These are phyloP conservation scores for Struthidea cinerea DNA, from an alignment of 2,113 vertebrate genomes.

Conservation along the genomic window DNA sequence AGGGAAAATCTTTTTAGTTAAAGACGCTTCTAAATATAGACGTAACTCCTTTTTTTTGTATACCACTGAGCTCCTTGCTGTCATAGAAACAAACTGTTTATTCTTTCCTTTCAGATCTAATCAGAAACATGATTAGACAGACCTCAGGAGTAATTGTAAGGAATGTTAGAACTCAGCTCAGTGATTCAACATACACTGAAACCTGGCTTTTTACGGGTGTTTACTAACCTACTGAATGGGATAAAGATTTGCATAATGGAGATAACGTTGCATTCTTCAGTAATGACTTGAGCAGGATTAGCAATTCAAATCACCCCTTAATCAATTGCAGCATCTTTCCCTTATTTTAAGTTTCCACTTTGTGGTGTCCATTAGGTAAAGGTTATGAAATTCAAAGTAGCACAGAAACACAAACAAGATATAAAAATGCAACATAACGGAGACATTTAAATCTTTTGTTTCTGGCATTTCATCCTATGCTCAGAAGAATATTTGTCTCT, in stretches of 20 bases:
- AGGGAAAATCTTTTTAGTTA: neutral
- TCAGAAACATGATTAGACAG: neutral
- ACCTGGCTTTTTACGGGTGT: neutral
- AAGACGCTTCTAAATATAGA: conserved; percentile 36
- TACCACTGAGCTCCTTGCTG: conserved; percentile 3
- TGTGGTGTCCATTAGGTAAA: neutral
- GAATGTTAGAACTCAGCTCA: neutral
- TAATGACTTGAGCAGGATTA: neutral
- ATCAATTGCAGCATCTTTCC: neutral
- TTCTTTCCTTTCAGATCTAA: conserved; percentile 13
- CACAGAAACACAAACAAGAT: neutral
- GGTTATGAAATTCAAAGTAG: neutral
- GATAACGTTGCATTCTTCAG: neutral
- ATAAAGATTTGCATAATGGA: neutral
- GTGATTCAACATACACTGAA: neutral
- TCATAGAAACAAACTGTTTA: conserved; percentile 44
- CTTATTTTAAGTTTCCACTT: neutral
- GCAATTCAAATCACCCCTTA: neutral
- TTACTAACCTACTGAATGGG: neutral
- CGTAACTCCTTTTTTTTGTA: neutral
- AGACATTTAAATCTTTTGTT: neutral
- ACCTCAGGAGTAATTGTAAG: conserved; percentile 19
- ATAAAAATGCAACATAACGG: neutral
- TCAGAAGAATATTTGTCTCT: neutral
- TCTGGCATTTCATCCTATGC: neutral